These are phyloP conservation scores for Glyptemys insculpta DNA, from an alignment of 2,797 vertebrate species.

Conservation along the genomic window DNA sequence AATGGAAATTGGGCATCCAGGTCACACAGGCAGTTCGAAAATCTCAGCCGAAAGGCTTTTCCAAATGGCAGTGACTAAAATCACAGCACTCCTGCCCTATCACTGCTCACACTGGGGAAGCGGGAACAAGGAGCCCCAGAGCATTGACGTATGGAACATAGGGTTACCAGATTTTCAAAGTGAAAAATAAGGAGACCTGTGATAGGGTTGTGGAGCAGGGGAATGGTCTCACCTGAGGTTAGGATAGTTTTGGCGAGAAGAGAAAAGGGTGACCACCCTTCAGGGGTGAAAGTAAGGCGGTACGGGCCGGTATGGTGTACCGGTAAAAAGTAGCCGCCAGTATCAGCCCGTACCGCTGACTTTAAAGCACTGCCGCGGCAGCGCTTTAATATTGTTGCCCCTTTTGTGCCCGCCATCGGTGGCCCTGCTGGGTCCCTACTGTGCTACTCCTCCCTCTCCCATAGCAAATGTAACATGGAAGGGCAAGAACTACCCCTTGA, in stretches of 20 bases:
- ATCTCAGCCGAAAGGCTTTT: neutral
- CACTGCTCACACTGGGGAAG: neutral
- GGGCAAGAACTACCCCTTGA: neutral
- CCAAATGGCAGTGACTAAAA: neutral
- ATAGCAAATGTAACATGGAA: neutral
- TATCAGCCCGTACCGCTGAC: too few relatives aligned
- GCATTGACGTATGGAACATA: neutral
- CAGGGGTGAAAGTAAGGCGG: too few relatives aligned
- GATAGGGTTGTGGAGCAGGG: neutral
- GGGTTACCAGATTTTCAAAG: neutral
- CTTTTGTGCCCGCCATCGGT: too few relatives aligned
- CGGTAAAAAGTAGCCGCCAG: too few relatives aligned
- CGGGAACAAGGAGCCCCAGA: neutral
- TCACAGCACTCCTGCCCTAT: neutral
- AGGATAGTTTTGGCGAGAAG: too few relatives aligned
- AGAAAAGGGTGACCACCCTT: neutral
- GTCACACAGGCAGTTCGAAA: neutral
- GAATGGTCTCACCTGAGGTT: neutral
- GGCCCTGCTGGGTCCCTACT: neutral
- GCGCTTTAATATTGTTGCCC: too few relatives aligned
- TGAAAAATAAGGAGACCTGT: neutral
- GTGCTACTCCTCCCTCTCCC: neutral
- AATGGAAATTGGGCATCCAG: neutral
- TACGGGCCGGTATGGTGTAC: too few relatives aligned
- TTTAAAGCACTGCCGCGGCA: too few relatives aligned